Conservation (phyloP, 1,140 invertebrate species). For the Hyposmocoma kahamanoa region DNA sequence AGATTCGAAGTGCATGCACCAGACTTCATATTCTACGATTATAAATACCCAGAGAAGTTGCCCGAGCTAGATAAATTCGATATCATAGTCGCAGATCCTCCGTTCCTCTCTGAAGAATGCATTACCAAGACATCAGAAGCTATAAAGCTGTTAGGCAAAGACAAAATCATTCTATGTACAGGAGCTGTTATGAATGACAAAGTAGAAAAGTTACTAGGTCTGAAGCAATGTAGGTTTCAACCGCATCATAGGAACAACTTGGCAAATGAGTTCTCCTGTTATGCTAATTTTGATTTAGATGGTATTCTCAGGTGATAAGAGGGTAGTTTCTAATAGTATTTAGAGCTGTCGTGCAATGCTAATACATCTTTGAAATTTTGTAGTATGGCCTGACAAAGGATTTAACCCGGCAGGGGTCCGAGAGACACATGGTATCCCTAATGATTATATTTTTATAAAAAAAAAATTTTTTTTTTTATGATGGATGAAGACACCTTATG, state of each 20-base stretch:
- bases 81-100: constrained; percentile 93
- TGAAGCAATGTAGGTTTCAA: constrained; percentile 81
- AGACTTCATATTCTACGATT: constrained; percentile 94
- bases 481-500: too few relatives aligned
- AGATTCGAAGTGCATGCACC: constrained; percentile 85
- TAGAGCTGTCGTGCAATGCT: too few relatives aligned
- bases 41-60: constrained; percentile 85
- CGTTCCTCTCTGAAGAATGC: constrained; percentile 95
- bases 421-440: too few relatives aligned
- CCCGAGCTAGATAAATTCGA: constrained; percentile 82
- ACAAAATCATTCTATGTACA: constrained; percentile 92
- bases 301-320: constrained; percentile 35
- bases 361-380: too few relatives aligned
- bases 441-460: too few relatives aligned
- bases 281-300: constrained; percentile 88
- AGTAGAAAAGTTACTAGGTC: constrained; percentile 77
- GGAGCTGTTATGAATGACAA: constrained; percentile 86
- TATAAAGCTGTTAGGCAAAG: constrained; percentile 83
- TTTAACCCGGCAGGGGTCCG: too few relatives aligned
- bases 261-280: constrained; percentile 94
- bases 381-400: too few relatives aligned
- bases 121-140: constrained; percentile 88
- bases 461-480: too few relatives aligned
- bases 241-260: constrained; percentile 92
- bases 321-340: too few relatives aligned